A percentile compares a stretch with the other conserved stretches of the same genome.
These are phyloP conservation scores for Hapalemur alaotrensis DNA, from an alignment of 2,797 vertebrate genomes.

Conservation along the genomic window DNA sequence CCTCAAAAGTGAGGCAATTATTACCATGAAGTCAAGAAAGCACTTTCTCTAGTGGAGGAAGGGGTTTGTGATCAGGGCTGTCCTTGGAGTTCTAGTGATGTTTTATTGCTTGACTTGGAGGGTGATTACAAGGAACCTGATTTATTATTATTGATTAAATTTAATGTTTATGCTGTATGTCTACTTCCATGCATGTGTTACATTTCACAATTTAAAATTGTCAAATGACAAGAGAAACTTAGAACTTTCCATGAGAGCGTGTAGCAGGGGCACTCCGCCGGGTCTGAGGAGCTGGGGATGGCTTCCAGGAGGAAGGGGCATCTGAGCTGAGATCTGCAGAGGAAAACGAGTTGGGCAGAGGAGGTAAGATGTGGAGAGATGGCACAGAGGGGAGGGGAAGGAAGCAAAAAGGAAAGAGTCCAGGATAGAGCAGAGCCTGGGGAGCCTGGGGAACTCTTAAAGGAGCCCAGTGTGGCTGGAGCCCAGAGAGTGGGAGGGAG, in stretches of 20 bases:
- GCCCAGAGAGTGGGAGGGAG: background rate
- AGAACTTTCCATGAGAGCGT: background rate
- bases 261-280: background rate
- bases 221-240: background rate
- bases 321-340: background rate
- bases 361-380: background rate
- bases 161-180: background rate
- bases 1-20: background rate
- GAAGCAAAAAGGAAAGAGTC: background rate
- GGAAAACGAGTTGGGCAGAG: background rate
- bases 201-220: background rate
- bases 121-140: background rate
- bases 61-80: background rate
- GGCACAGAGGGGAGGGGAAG: background rate
- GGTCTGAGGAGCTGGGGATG: background rate
- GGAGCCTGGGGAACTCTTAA: too few species aligned
- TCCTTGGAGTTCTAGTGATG: background rate
- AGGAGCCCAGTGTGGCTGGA: background rate
- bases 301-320: background rate
- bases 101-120: background rate
- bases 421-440: background rate
- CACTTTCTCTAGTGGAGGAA: background rate
- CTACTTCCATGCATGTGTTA: background rate
- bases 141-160: slow-evolving; percentile 29
- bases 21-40: background rate